These are phyloP conservation scores for Seison nebaliae DNA, from an alignment of 1,140 invertebrate genomes.

Conservation along the genomic window DNA sequence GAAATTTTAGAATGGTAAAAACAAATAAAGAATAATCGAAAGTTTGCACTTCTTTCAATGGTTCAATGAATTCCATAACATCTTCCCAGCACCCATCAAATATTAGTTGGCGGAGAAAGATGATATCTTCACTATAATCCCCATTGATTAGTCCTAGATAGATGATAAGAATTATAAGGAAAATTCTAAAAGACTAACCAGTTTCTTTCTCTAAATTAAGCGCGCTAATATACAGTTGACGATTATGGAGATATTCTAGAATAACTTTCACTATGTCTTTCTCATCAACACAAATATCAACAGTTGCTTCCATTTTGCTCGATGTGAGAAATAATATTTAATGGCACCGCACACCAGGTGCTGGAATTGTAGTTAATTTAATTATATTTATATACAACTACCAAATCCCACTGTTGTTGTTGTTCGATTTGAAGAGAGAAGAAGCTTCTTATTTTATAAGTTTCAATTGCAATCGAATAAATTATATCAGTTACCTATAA, in stretches of 20 bases:
- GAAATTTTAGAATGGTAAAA: constrained; percentile 60
- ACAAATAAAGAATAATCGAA: constrained; percentile 40
- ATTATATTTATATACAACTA: too few relatives aligned
- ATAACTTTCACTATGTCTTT: constrained; percentile 57
- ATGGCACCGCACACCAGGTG: too few relatives aligned
- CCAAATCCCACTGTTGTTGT: too few relatives aligned
- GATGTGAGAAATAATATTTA: too few relatives aligned
- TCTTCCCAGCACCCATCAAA: constrained; percentile 94
- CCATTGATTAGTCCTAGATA: constrained; percentile 57
- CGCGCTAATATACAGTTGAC: constrained; percentile 48
- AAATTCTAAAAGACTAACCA: background rate
- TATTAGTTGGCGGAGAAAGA: constrained; percentile 64
- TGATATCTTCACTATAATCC: constrained; percentile 56
- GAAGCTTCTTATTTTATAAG: too few relatives aligned
- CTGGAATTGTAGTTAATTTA: too few relatives aligned
- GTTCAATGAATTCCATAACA: constrained; percentile 75
- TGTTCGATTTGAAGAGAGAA: too few relatives aligned
- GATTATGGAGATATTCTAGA: constrained; percentile 65
- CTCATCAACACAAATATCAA: too few relatives aligned
- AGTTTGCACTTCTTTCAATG: constrained; percentile 43
- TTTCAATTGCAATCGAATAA: too few relatives aligned
- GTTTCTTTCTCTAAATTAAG: constrained; percentile 69
- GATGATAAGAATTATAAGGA: background rate
- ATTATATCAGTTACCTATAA: too few relatives aligned
- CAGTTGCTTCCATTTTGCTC: too few relatives aligned